Conservation (phyloP, 2,113 vertebrate species). For the Myocastor coypus region DNA sequence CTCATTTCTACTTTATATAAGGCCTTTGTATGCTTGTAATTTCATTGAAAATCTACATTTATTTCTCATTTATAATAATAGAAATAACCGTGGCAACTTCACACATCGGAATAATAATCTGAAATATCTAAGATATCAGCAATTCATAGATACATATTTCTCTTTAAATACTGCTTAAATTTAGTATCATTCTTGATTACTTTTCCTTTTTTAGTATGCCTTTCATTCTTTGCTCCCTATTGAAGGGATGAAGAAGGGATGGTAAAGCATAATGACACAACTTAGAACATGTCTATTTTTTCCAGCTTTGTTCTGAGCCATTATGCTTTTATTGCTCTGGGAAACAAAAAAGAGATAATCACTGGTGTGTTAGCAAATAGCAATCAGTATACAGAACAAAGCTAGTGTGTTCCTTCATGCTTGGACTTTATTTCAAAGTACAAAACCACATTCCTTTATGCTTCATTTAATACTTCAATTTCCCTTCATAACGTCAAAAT, state of each 20-base stretch:
- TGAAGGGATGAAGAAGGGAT: background rate
- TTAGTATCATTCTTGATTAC: background rate
- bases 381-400: slow-evolving; percentile 63
- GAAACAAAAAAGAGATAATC: slow-evolving; percentile 58
- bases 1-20: background rate
- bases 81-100: background rate
- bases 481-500: slow-evolving; percentile 64
- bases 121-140: slow-evolving; percentile 15
- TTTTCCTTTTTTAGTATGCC: background rate
- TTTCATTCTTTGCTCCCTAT: background rate
- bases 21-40: background rate
- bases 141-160: background rate
- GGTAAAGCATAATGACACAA: slow-evolving; percentile 42
- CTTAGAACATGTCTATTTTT: slow-evolving; percentile 9
- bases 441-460: slow-evolving; percentile 55
- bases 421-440: slow-evolving; percentile 69
- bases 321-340: slow-evolving; percentile 68
- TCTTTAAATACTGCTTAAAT: slow-evolving; percentile 32
- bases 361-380: slow-evolving; percentile 61
- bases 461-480: slow-evolving; percentile 74
- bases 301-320: slow-evolving; percentile 58
- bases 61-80: background rate
- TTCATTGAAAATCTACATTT: background rate
- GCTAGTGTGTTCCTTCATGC: slow-evolving; percentile 42
- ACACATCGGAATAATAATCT: background rate